These are phyloP conservation scores for Urosaurus nigricauda DNA, from an alignment of 2,797 vertebrate genomes.

Conservation along the genomic window DNA sequence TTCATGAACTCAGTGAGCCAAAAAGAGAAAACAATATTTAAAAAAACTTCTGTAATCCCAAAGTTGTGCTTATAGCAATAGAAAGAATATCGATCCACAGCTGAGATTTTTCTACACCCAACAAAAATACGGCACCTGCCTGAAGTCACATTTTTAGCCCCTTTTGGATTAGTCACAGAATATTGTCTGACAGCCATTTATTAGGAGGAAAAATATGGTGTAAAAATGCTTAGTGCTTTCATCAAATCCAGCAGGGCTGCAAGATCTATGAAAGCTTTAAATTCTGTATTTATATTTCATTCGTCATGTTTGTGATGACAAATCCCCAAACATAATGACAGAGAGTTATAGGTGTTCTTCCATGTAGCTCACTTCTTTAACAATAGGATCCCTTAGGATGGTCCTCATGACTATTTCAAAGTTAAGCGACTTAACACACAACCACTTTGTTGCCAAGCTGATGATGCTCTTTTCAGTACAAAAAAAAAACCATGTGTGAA, in stretches of 20 bases:
- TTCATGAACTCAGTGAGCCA: conserved; percentile 46
- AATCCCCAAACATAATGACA: not conserved
- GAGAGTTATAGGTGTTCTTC: not conserved
- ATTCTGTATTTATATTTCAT: not conserved
- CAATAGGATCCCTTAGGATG: not conserved
- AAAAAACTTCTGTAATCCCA: conserved; percentile 26
- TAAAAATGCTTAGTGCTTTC: conserved; percentile 30
- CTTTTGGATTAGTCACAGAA: conserved; percentile 47
- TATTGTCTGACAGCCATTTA: not conserved
- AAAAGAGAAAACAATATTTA: conserved; percentile 57
- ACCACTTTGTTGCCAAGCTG: not conserved
- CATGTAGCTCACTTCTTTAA: not conserved
- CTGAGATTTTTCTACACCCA: conserved; percentile 30
- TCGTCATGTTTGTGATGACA: not conserved
- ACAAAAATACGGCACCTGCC: not conserved
- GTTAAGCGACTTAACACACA: too few relatives aligned
- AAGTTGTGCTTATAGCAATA: conserved; percentile 53
- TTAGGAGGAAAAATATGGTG: conserved; percentile 15
- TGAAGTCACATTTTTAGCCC: conserved; percentile 32
- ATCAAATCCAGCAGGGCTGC: conserved; percentile 28
- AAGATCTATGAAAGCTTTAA: conserved; percentile 20
- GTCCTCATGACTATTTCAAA: too few relatives aligned
- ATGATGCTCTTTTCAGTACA: too few relatives aligned
- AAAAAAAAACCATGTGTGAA: too few relatives aligned
- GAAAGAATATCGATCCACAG: conserved; percentile 49